phyloP scores from a whole-genome alignment of 2,113 vertebrate species.

The Crotophaga sulcirostris region DNA sequence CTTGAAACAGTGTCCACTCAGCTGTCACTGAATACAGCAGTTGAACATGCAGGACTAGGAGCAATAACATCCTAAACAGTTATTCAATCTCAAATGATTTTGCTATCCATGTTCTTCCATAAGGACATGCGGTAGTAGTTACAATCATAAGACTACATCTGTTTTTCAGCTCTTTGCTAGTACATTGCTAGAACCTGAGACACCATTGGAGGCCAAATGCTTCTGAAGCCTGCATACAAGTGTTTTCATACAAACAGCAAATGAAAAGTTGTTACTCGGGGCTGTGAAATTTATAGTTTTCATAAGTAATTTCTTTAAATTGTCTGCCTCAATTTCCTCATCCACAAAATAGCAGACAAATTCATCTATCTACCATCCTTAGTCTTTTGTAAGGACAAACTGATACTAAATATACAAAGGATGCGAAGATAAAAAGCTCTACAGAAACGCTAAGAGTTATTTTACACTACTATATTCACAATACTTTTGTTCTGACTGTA shows the following conservation, averaged over 20 bases:
- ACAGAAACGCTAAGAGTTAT: neutral
- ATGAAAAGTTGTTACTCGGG: neutral
- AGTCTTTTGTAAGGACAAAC: neutral
- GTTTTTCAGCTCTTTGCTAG: neutral
- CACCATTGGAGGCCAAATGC: neutral
- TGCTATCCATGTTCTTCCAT: neutral
- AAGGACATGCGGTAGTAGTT: neutral
- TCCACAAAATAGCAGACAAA: neutral
- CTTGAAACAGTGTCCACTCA: neutral
- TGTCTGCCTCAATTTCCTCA: neutral
- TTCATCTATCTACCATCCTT: neutral
- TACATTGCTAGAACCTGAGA: neutral
- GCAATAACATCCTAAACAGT: neutral
- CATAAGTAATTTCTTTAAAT: neutral
- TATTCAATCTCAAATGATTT: neutral
- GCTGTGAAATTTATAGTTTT: neutral
- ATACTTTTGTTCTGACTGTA: neutral
- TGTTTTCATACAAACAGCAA: neutral
- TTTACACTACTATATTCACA: neutral
- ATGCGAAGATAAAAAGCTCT: neutral
- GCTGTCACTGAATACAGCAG: neutral
- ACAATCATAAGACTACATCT: fast-evolving
- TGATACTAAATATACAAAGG: neutral
- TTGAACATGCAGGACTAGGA: neutral
- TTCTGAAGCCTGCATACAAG: neutral